Base-by-base conservation (phyloP, 1,140 invertebrate genomes). In the Camponotus vicinus region DNA sequence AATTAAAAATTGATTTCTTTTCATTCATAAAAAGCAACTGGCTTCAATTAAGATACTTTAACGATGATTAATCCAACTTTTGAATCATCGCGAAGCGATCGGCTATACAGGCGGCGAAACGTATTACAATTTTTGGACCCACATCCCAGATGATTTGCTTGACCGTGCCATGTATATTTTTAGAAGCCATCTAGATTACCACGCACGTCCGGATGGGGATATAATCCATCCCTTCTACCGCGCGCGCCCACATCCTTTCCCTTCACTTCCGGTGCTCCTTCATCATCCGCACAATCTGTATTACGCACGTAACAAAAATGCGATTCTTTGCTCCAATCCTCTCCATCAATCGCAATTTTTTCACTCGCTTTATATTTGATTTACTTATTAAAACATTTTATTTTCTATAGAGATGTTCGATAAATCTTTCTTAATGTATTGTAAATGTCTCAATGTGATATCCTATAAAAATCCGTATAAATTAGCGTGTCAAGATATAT, bases 151-250 rank as follows among this genome's bases (percentile, higher is more conserved):
- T 94, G 91, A 94, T 94, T 93, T 82, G 91, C 89, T 91, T 87
- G 91, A 90, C 91, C 92, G 92, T 90, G 91, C 91, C 91, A 92
- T 84, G 91, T 76, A 82, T 95, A 95, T 94, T 94, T 93, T 94
- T 95, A 94, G 93, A 91, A 92, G 90, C 70, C 91, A 92, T 93
- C 91, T 93, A 94, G 89, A 94, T 93, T 93, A 91, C 87, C 86
- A 86, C 88, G 86, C 64, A 61, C 27, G n/a, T 59, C 59, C 40
- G 27, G 63, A 85, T 79, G 69, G n/a, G 75, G 75, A 78, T 79
- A 67, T 79, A 84, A 67, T 77, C 63, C 32, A 79, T 27, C 66
- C 45, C 85, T 64, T 59, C 18, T 55, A 18, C 55, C 7, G 1
- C 61, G n/a, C 40, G 13, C 15, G 42, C 13, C 32, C 15, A 9